These are phyloP conservation scores for Ia io DNA, from an alignment of 2,113 vertebrate genomes.

Conservation along the genomic window DNA sequence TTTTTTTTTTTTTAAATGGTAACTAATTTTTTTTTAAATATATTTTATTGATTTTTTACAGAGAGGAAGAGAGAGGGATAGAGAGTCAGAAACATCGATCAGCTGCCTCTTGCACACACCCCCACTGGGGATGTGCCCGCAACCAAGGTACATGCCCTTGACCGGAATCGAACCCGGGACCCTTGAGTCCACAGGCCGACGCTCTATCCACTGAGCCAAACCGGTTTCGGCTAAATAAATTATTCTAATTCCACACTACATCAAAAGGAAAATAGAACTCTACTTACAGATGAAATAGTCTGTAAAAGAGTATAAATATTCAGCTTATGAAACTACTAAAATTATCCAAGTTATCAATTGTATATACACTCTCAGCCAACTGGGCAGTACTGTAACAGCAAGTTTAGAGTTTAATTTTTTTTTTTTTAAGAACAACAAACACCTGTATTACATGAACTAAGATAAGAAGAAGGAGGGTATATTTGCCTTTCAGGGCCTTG, in stretches of 20 bases:
- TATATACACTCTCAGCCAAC: background rate
- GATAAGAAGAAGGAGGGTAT: background rate
- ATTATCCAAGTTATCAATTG: background rate
- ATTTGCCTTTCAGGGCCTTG: background rate
- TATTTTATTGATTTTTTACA: too few species aligned
- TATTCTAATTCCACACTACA: background rate
- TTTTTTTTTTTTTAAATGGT: too few species aligned
- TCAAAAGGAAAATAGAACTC: background rate
- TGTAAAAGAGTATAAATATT: background rate
- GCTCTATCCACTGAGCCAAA: too few species aligned
- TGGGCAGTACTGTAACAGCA: background rate
- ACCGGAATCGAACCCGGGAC: too few species aligned
- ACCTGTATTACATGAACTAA: background rate
- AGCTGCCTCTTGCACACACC: too few species aligned
- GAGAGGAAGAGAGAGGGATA: too few species aligned
- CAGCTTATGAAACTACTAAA: background rate
- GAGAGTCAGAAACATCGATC: too few species aligned
- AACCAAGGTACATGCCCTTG: too few species aligned
- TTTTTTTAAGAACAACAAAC: background rate
- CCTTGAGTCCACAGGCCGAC: too few species aligned
- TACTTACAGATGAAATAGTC: background rate
- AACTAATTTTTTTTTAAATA: too few species aligned
- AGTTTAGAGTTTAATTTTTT: background rate
- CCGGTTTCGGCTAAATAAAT: too few species aligned
- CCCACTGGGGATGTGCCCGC: too few species aligned